Evolutionary conservation across 2,888 invertebrate species (phyloP).

Genomic region (Xylota sylvarum): DNA sequence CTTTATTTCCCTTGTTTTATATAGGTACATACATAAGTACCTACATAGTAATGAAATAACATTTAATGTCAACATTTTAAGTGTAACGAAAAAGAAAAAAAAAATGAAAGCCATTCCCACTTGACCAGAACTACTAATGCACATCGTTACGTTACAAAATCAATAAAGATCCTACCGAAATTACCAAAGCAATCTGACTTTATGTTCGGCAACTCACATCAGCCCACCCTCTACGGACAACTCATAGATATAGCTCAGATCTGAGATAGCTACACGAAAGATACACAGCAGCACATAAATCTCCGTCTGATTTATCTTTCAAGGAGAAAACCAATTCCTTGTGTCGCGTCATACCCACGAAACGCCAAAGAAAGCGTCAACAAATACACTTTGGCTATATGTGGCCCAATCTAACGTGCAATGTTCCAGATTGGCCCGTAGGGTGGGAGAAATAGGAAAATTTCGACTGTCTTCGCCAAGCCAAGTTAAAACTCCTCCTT

Average conservation of each 20-base stretch:
- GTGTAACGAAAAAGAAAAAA: not conserved
- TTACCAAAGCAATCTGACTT: conserved; percentile 54
- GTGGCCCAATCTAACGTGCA: conserved; percentile 59
- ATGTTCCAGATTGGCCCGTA: conserved; percentile 48
- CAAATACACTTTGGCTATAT: conserved; percentile 64
- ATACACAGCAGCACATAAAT: conserved; percentile 78
- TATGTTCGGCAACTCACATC: conserved; percentile 32
- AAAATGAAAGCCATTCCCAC: conserved; percentile 3
- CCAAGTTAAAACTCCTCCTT: conserved; percentile 62
- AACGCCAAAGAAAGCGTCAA: conserved; percentile 69
- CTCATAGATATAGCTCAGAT: conserved; percentile 68
- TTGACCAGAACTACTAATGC: conserved; percentile 39
- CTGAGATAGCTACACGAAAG: conserved; percentile 69
- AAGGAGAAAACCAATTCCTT: conserved; percentile 75
- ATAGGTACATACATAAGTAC: no score
- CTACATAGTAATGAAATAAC: no score
- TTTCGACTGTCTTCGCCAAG: conserved; percentile 68
- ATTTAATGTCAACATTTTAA: not conserved
- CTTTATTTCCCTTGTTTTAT: no score
- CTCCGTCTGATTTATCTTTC: conserved; percentile 78
- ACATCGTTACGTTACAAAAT: conserved; percentile 44
- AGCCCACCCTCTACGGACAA: conserved; percentile 8
- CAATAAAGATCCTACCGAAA: conserved; percentile 57
- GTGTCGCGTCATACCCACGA: conserved; percentile 55
- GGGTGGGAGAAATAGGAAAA: conserved; percentile 38